Evolutionary conservation across 2,113 vertebrate genomes (phyloP).

Genomic region (Shinisaurus crocodilurus): DNA sequence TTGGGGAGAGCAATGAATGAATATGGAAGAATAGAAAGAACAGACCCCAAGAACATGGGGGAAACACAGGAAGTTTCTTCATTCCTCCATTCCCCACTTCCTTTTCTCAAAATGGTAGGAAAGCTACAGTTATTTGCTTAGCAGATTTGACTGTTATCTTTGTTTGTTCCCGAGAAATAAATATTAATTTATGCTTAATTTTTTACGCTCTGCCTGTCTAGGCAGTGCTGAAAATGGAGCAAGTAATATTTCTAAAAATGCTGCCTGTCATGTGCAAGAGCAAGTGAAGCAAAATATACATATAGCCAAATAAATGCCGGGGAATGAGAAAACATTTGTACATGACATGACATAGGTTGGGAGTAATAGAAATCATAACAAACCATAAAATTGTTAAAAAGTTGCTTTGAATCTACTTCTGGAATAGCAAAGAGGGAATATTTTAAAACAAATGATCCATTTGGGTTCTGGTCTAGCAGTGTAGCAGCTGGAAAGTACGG

Average conservation of each 20-base stretch:
- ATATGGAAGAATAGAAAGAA: no score
- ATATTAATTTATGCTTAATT: no score
- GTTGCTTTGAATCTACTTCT: constrained; percentile 10
- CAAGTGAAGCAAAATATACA: not conserved
- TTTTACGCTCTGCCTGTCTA: not conserved
- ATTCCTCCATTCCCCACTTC: no score
- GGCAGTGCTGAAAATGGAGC: not conserved
- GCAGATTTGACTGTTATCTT: no score
- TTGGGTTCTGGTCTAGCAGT: constrained; percentile 47
- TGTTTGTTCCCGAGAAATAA: no score
- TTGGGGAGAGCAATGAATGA: no score
- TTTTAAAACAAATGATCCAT: constrained; percentile 43
- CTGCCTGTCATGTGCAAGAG: not conserved
- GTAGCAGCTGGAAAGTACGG: constrained; percentile 78
- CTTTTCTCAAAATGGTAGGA: no score
- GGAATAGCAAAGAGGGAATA: constrained; percentile 43
- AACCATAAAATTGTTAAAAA: constrained; percentile 26
- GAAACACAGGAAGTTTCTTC: no score
- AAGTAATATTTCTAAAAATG: not conserved
- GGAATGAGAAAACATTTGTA: not conserved
- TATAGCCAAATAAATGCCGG: not conserved
- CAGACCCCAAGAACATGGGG: no score
- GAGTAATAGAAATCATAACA: constrained; percentile 19
- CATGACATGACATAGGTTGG: constrained; percentile 24
- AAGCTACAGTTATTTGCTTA: no score